These are phyloP conservation scores for Solenopsis invicta DNA, from an alignment of 1,140 invertebrate species.

Conservation along the genomic window DNA sequence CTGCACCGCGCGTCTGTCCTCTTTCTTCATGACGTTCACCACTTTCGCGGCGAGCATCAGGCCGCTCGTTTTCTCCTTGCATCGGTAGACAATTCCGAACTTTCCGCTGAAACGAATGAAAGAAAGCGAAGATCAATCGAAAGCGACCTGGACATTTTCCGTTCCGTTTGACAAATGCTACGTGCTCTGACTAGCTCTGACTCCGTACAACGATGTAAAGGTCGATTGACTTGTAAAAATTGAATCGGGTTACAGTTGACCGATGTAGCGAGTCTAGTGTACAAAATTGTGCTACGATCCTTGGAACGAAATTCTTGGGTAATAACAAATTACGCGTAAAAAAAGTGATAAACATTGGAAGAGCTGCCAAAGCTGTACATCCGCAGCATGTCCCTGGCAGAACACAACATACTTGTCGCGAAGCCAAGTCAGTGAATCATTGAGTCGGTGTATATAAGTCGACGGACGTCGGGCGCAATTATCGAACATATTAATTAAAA, in stretches of 20 bases:
- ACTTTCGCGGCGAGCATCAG: slow-evolving; percentile 97
- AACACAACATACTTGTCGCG: slow-evolving; percentile 56
- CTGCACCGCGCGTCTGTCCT: slow-evolving; percentile 96
- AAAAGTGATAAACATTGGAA: slow-evolving; percentile 41
- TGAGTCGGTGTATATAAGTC: slow-evolving; percentile 58
- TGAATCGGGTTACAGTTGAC: background rate
- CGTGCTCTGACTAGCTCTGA: background rate
- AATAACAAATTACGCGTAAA: slow-evolving; percentile 13
- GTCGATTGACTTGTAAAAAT: background rate
- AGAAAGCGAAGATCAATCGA: background rate
- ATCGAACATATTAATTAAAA: background rate
- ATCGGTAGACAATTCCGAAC: slow-evolving; percentile 98
- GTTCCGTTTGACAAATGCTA: background rate
- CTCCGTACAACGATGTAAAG: background rate
- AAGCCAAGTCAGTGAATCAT: slow-evolving; percentile 71
- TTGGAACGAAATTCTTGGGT: slow-evolving; percentile 4
- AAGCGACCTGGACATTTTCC: background rate
- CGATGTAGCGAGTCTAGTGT: background rate
- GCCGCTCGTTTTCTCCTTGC: slow-evolving; percentile 93
- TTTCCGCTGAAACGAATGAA: slow-evolving; percentile 93
- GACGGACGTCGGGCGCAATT: background rate
- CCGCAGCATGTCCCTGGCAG: background rate
- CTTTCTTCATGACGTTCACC: slow-evolving; percentile 93
- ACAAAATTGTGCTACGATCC: background rate
- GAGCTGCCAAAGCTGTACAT: slow-evolving; percentile 41